Base-by-base conservation (phyloP, 1,140 invertebrate species). In the Whitmania pigra region DNA sequence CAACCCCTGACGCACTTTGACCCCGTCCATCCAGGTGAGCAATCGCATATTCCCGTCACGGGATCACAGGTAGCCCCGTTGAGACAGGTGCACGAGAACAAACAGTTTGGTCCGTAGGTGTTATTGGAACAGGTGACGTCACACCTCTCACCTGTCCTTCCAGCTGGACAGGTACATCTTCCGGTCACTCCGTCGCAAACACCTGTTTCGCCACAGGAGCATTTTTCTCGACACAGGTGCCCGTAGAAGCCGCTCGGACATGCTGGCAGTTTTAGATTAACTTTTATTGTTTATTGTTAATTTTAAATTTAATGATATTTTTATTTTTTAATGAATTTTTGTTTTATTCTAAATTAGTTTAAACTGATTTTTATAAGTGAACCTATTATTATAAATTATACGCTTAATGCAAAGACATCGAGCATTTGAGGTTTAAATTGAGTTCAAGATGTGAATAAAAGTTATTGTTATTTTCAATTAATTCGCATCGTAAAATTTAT, bases 31-130 rank as follows among this genome's bases (percentile, higher is more conserved):
- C 92, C 92, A 55, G 87, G 77, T 22, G 86, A 85, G 79, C 93
- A 95, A 73, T 85, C 85, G 79, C 92, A 94, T 73, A 86, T 82
- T 2, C 93, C 92, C 27, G 84, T 88, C 43, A 85, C 84, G n/a
- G 88, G 87, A 80, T 90, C 87, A 81, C 94, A 98, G 20, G 84
- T 85, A 22, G 92, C 93, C 53, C 87, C 88, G 78, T 92, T 90
- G 73, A 86, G 77, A 80, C 90, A 93, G 72, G 85, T 82, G 78
- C 91, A 94, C n/a, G 73, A 29, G 15, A n/a, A n/a, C 18, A 43
- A 63, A 81, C 92, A 94, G 76, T 87, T 82, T 63, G 85, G 81
- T 49, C 92, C 92, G 82, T 86, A 95, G 76, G 80, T 86, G 60
- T 91, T 92, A 68, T 82, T 78, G 13, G 87, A 85, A 82, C 93